These are phyloP conservation scores for silkworm (Bombyx mori) DNA, from an alignment of 1,140 invertebrate species.

Conservation along the genomic window ASM3026992v2 NC_085133.1:5107001-5107500, in stretches of 20 bases:
- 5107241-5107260: constrained; percentile 78
- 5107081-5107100: constrained; percentile 69
- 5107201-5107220: constrained; percentile 93
- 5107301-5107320: constrained; percentile 63
- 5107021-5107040: constrained; percentile 71
- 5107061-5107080: constrained; percentile 68
- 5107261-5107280: constrained; percentile 78
- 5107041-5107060: constrained; percentile 67
- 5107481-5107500: constrained; percentile 93
- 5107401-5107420: constrained; percentile 82
- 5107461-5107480: constrained; percentile 97
- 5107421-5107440: constrained; percentile 85
- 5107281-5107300: constrained; percentile 66
- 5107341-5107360: constrained; percentile 52
- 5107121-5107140: constrained; percentile 94
- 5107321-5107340: constrained; percentile 55
- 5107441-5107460: constrained; percentile 91
- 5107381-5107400: constrained; percentile 85
- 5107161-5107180: constrained; percentile 90
- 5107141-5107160: constrained; percentile 98
- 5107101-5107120: constrained; percentile 86
- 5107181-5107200: constrained; percentile 75
- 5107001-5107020: constrained; percentile 73
- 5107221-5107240: constrained; percentile 90
- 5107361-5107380: constrained; percentile 61